These are phyloP conservation scores for Ommatoiulus sabulosus DNA, from an alignment of 2,888 invertebrate species.

Conservation along the genomic window DNA sequence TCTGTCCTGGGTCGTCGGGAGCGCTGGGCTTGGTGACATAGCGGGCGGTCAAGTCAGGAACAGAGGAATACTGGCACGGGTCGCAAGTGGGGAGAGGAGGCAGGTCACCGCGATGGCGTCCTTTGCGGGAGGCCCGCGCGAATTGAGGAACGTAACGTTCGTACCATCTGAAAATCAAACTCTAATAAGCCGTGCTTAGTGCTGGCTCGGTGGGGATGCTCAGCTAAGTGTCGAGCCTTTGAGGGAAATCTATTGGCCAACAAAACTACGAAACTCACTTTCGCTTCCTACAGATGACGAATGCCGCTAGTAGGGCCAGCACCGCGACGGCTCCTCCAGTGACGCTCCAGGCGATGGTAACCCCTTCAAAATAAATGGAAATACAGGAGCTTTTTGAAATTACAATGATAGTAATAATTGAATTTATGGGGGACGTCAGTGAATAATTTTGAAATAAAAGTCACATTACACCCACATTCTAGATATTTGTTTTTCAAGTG, in stretches of 20 bases:
- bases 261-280: neutral
- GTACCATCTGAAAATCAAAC: neutral
- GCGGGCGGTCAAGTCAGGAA: neutral
- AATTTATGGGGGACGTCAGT: too few relatives aligned
- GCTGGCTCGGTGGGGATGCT: neutral
- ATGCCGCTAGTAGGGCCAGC: neutral
- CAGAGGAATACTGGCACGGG: neutral
- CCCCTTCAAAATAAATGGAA: neutral
- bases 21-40: neutral
- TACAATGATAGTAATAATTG: too few relatives aligned
- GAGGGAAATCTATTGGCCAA: too few relatives aligned
- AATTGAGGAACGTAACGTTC: neutral
- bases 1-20: neutral
- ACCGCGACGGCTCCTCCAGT: neutral
- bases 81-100: neutral
- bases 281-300: neutral
- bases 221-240: too few relatives aligned
- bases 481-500: neutral
- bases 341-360: neutral
- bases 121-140: neutral
- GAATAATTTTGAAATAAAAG: too few relatives aligned
- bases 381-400: too few relatives aligned
- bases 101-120: neutral
- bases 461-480: too few relatives aligned
- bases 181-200: neutral